phyloP scores from a whole-genome alignment of 2,113 vertebrate species.

The Rhombomys opimus region DNA sequence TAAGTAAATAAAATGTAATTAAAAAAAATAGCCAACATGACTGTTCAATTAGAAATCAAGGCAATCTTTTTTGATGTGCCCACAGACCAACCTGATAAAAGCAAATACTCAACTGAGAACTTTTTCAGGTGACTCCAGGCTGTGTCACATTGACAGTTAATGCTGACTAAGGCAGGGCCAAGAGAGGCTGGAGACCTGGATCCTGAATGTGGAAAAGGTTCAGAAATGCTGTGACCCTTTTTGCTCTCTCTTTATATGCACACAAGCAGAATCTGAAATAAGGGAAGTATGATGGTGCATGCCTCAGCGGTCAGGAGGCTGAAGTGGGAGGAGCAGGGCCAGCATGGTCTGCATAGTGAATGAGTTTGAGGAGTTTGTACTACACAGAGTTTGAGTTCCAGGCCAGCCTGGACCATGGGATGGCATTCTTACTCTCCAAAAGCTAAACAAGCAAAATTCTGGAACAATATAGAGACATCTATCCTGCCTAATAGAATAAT shows the following conservation, averaged over 20 bases:
- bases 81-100: background rate
- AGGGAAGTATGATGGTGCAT: too few species aligned
- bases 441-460: background rate
- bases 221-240: background rate
- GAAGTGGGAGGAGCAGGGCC: too few species aligned
- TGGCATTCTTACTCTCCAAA: background rate
- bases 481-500: background rate
- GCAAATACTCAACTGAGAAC: background rate
- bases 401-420: background rate
- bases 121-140: background rate
- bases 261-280: background rate
- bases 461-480: background rate
- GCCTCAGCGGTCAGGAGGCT: background rate
- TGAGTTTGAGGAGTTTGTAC: background rate
- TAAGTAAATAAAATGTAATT: background rate
- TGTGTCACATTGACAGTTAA: background rate
- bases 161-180: background rate
- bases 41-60: too few species aligned
- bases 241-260: background rate
- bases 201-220: background rate
- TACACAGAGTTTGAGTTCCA: background rate
- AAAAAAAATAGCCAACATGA: background rate
- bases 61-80: background rate
- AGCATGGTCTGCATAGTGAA: background rate
- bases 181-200: background rate